Evolutionary conservation across 2,797 vertebrate genomes (phyloP).

Genomic region (Diplodus puntazzo): DNA sequence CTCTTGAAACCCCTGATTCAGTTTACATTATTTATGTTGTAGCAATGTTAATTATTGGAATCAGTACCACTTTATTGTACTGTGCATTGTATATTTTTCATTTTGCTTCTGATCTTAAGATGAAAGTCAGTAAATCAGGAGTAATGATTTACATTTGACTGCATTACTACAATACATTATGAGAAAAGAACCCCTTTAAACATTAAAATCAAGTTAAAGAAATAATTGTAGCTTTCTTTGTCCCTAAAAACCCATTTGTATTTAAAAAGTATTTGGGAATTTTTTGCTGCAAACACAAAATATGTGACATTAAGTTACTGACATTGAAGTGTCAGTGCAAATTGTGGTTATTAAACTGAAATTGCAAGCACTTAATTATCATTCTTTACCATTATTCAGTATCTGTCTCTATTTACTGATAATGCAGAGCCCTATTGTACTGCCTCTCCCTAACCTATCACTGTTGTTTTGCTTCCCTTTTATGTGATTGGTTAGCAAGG

Average conservation of each 20-base stretch:
- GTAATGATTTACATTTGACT: neutral
- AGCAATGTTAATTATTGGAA: neutral
- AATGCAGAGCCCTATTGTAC: neutral
- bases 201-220: neutral
- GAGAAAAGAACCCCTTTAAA: neutral
- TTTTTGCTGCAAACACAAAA: neutral
- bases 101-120: neutral
- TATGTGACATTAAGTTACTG: neutral
- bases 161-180: neutral
- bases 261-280: neutral
- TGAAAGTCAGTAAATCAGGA: neutral
- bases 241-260: neutral
- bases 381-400: neutral
- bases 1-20: neutral
- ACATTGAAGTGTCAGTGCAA: neutral
- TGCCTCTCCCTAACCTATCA: constrained; percentile 4
- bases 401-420: constrained; percentile 1
- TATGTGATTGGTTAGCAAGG: constrained; percentile 77
- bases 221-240: neutral
- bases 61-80: neutral
- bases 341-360: neutral
- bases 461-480: constrained; percentile 24
- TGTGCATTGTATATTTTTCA: neutral
- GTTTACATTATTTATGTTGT: neutral
- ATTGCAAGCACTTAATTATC: neutral